These are phyloP conservation scores for Madoqua kirkii DNA, from an alignment of 2,113 vertebrate genomes.

Conservation along the genomic window DNA sequence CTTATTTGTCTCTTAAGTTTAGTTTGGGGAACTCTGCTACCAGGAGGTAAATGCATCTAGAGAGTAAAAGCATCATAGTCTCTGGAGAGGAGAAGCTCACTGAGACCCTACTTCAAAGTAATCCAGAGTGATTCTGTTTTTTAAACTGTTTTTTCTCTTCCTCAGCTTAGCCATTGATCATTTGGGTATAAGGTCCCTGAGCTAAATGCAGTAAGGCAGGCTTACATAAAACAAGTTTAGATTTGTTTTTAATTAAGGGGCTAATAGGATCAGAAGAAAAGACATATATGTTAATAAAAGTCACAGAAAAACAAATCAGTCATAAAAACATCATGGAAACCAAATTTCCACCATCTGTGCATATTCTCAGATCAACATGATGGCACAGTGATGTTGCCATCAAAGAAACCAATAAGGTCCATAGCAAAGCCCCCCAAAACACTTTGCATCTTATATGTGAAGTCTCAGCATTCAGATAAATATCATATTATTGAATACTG, in stretches of 20 bases:
- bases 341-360: background rate
- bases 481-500: background rate
- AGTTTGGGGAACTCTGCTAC: background rate
- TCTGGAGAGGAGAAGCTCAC: background rate
- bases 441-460: background rate
- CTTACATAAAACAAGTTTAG: background rate
- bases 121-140: background rate
- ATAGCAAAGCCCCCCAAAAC: too few relatives aligned
- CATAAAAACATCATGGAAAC: background rate
- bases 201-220: background rate
- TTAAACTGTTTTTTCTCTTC: background rate
- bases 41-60: background rate
- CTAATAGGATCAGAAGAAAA: background rate
- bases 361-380: background rate
- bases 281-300: background rate
- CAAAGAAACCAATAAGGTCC: background rate
- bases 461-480: background rate
- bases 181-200: background rate
- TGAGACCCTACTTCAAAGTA: background rate
- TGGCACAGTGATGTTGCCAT: background rate
- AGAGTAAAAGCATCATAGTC: background rate
- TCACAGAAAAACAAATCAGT: background rate
- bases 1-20: background rate
- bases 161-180: background rate
- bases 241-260: background rate